Evolutionary conservation across 2,113 vertebrate species (phyloP), one percentile per base, ranked within the genome.

Genomic region (Calyptomena viridis): DNA sequence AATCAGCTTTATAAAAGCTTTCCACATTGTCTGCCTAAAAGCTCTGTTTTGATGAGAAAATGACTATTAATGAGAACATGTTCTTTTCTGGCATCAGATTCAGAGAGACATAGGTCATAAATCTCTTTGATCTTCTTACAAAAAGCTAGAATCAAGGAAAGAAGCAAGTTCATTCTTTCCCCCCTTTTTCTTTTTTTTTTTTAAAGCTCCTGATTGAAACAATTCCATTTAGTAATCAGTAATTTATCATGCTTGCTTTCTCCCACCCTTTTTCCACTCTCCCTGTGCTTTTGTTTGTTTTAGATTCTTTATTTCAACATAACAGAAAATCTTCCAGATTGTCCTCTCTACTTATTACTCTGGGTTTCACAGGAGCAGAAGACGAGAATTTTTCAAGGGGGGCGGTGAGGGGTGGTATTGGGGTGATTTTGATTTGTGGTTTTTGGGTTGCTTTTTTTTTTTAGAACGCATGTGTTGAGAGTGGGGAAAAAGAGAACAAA

Each of bases 21-120:
- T 96, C 84, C 63, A 94, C 89, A 94, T 92, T 96, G 90, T 98
- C 97, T 97, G 95, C 92, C 97, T 97, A 97, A 98, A 97, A 98
- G 93, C 84, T 72, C 93, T 84, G 74, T 97, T 97, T 97, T 98
- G 96, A 97, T 5, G 69, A 97, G 97, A 97, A 98, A 98, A 98
- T 98, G 53, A 97, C 97, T 98, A 97, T 98, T 98, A 98, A 98
- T 98, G 96, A 98, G 98, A 98, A 96, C 95, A 93, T 97, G 95
- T 96, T 97, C 76, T 35, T 97, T 97, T 94, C 94, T 96, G 92
- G 97, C 85, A 94, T 97, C 92, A 97, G 91, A 92, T 90, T 97
- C 53, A 11, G 96, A 98, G 88, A 98, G 96, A 97, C 97, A 97
- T 86, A 97, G 98, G 98, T 98, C 97, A 97, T 98, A 98, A 98